Conservation (phyloP, 2,113 vertebrate species). For the Polyodon spathula region DNA sequence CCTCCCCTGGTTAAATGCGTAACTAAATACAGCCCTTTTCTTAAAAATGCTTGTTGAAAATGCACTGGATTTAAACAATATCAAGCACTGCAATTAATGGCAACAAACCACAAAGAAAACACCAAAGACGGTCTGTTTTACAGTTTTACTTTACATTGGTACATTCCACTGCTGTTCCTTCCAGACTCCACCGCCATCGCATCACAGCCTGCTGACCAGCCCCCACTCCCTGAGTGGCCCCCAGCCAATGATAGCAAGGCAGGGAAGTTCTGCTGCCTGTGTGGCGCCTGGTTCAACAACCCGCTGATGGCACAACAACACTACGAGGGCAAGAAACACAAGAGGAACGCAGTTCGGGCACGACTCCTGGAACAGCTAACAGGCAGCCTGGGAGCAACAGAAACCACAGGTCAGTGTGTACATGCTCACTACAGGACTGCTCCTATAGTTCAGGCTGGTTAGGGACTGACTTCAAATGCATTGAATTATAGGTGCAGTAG, state of each 20-base stretch:
- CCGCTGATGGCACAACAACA: slow-evolving; percentile 73
- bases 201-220: slow-evolving; percentile 40
- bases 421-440: neutral
- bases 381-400: slow-evolving; percentile 58
- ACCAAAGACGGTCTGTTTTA: too few species aligned
- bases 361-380: slow-evolving; percentile 63
- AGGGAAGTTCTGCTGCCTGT: slow-evolving; percentile 64
- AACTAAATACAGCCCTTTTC: too few species aligned
- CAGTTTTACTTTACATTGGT: too few species aligned
- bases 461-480: too few species aligned
- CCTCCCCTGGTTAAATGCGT: too few species aligned
- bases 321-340: slow-evolving; percentile 70
- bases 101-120: too few species aligned
- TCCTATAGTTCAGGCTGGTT: neutral
- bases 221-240: slow-evolving; percentile 33
- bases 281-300: slow-evolving; percentile 71
- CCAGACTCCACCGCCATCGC: slow-evolving; percentile 55
- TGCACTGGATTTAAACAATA: too few species aligned
- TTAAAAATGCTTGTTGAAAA: too few species aligned
- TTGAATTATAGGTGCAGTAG: too few species aligned
- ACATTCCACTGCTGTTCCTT: neutral
- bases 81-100: too few species aligned
- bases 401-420: slow-evolving; percentile 61
- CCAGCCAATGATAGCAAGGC: slow-evolving; percentile 50
- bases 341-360: slow-evolving; percentile 61